Evolutionary conservation across 2,888 invertebrate genomes (phyloP), one percentile per base, ranked within the genome.

Genomic region (Cheilosia soror): DNA sequence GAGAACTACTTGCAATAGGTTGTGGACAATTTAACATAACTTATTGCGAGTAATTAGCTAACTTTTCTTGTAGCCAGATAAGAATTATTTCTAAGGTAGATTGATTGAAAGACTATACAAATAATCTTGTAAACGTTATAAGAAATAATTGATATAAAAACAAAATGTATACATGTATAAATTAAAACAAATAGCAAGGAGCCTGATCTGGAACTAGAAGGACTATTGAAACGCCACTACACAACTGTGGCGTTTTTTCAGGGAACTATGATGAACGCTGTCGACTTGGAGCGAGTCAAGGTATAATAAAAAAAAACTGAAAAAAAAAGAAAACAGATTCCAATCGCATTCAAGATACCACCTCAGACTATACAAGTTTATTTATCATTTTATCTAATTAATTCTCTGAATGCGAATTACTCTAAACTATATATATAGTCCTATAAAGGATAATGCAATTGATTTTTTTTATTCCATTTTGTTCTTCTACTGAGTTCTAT

Each of bases 161-260:
- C 31, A 69, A 62, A 49, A 84, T 79, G 49, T 65, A 79, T 71
- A 84, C 47, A 73, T 77, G 62, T 84, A 82, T 75, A 62, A 78
- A 84, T 87, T 33, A 71, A 81, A 82, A 76, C 93, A 84, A 96
- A 93, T 96, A 99, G 99, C 95, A 98, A 98, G 95, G 98, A 99
- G 94, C 99, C 99, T 92, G 99, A 99, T 95, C 96, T 99, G 94
- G 99, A 99, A 94, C 95, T 99, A 95, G 99, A 99, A 94, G 99
- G 99, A 93, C 96, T 99, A 92, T 97, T 99, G 94, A 99, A 99
- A 95, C 96, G 99, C 93, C 99, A 99, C 96, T 99, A 99, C 96
- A 99, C 99, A 92, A 99, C 99, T 93, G 99, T 99, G 95, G 98
- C 98, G 96, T 99, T 99, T 96, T 99, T 99, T 97, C 99, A 99